phyloP scores from a whole-genome alignment of 2,113 vertebrate genomes.

The Tiliqua scincoides region DNA sequence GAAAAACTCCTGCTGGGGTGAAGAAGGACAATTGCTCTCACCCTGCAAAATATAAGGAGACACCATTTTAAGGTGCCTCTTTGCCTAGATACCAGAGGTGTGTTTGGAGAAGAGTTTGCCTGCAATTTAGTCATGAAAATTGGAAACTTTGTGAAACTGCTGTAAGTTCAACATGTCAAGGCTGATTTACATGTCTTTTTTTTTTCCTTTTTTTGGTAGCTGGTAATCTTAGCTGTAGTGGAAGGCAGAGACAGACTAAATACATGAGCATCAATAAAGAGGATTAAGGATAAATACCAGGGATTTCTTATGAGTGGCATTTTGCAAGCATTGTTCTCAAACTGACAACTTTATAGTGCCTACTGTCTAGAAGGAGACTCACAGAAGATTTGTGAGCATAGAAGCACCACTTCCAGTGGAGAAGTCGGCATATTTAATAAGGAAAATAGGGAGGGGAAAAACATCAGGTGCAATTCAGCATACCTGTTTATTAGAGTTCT shows the following conservation, averaged over 20 bases:
- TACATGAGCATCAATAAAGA: slow-evolving; percentile 36
- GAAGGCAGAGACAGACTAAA: slow-evolving; percentile 20
- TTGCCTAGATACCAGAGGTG: too few relatives aligned
- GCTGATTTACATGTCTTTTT: neutral
- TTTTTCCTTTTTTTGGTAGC: neutral
- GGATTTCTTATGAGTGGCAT: slow-evolving; percentile 37
- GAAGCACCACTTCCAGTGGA: slow-evolving; percentile 17
- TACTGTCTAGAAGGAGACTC: slow-evolving; percentile 34
- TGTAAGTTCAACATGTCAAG: slow-evolving; percentile 14
- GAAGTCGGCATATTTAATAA: slow-evolving; percentile 33
- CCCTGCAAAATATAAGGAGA: too few relatives aligned
- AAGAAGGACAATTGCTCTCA: too few relatives aligned
- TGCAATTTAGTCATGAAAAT: neutral
- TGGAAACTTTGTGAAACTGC: neutral
- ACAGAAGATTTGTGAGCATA: slow-evolving; percentile 30
- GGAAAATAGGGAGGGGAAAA: slow-evolving; percentile 13
- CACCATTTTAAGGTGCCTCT: too few relatives aligned
- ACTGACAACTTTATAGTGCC: slow-evolving; percentile 26
- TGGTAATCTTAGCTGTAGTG: neutral
- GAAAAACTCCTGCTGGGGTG: too few relatives aligned
- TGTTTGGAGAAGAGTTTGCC: neutral
- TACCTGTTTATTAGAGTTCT: slow-evolving; percentile 30
- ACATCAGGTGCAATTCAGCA: slow-evolving; percentile 2
- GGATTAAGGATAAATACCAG: slow-evolving; percentile 25
- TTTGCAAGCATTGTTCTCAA: slow-evolving; percentile 22